Evolutionary conservation across 37 sponge, comb jelly and placozoan species (phyloP), one percentile per base, ranked within the genome.

Genomic region (Mnemiopsis leidyi): DNA sequence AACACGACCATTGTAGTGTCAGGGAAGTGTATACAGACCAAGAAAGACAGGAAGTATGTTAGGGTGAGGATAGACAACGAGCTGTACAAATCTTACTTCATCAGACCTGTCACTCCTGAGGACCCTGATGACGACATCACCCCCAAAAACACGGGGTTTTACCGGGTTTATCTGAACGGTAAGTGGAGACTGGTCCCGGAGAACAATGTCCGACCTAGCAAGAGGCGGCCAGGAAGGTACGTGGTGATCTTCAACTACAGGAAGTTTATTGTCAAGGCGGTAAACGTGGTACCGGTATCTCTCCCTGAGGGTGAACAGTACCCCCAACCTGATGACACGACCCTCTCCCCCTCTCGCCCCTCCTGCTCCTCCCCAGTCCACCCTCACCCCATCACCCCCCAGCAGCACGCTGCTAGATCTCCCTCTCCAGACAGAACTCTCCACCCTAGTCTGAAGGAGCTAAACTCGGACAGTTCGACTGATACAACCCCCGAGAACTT

Each of bases 311-410:
- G 75, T 71, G 30, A 25, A 29, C 5, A 71, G 21, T 71, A 71
- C 20, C 75, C 75, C n/a, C 3, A n/a, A 3, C 25, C 75, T 71
- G 3, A 28, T 5, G n/a, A n/a, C 30, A n/a, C 75, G 5, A 28
- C 75, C 30, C 2, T n/a, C 3, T n/a, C 25, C 3, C 25, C 30
- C 3, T 5, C n/a, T 25, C 75, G 20, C n/a, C 21, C n/a, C 20
- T 5, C 75, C 7, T 71, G 75, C 75, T 28, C 75, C 21, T 71
- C 75, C 75, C 75, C 75, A 13, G 75, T 71, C 7, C 75, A 71
- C 75, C 75, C 75, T 71, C 75, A 71, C 75, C 75, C 75, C 21
- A 71, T 71, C 75, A 23, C 75, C 5, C 75, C 75, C n/a, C n/a
- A 71, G 20, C 75, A 71, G 30, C 75, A 71, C 75, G 30, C 30